Evolutionary conservation across 2,113 vertebrate genomes (phyloP).

Genomic region (Clupea harengus): DNA sequence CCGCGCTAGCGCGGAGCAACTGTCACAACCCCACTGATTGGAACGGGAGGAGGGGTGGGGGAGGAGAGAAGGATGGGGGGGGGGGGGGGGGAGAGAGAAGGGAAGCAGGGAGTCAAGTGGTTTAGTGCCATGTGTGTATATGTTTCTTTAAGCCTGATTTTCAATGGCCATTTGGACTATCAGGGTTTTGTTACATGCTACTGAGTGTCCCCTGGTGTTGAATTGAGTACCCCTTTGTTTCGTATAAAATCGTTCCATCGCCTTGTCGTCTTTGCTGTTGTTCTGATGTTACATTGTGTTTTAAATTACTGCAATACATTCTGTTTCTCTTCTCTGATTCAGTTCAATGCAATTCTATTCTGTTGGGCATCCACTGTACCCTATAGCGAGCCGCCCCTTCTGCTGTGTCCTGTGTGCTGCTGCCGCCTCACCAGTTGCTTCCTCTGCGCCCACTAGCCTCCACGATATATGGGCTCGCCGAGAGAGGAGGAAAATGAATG

Average conservation of each 20-base stretch:
- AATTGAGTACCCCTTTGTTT: neutral
- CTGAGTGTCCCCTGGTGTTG: neutral
- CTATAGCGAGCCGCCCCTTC: too few relatives aligned
- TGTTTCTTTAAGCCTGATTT: neutral
- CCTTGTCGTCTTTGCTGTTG: neutral
- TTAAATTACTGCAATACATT: too few relatives aligned
- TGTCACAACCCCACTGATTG: conserved; percentile 10
- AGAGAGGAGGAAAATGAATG: neutral
- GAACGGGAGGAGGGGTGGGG: neutral
- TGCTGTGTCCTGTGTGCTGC: neutral
- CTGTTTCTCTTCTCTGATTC: neutral
- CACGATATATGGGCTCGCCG: neutral
- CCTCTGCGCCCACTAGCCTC: neutral
- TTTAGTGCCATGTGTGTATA: neutral
- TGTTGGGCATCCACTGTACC: neutral
- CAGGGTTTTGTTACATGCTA: too few relatives aligned
- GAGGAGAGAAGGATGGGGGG: neutral
- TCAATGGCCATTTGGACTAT: neutral
- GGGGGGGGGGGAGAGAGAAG: neutral
- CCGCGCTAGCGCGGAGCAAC: neutral
- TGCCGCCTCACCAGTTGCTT: neutral
- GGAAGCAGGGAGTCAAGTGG: neutral
- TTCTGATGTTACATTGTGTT: neutral
- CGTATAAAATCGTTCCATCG: neutral
- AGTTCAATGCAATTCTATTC: neutral